These are phyloP conservation scores for Chymomyza caudatula DNA, from an alignment of 2,888 invertebrate species.

Conservation along the genomic window DNA sequence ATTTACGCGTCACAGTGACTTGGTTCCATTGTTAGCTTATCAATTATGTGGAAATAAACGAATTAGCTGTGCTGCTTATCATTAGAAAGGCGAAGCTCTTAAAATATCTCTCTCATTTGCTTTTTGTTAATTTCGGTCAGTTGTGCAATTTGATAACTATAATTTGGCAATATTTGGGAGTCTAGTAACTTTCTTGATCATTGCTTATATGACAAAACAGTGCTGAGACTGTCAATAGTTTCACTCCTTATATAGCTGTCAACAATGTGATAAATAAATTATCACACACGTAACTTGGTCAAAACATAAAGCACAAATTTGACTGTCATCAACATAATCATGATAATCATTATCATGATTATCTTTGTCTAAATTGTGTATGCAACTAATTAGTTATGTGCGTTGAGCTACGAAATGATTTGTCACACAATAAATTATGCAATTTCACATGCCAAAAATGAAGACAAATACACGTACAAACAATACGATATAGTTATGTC, in stretches of 20 bases:
- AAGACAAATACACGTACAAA: conserved; percentile 38
- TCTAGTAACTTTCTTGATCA: too few species aligned
- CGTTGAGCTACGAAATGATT: conserved; percentile 39
- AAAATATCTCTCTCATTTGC: neutral
- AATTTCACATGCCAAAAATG: conserved; percentile 65
- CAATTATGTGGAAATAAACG: neutral
- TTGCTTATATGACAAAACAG: too few species aligned
- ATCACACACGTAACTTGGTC: conserved; percentile 32
- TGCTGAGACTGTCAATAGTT: neutral
- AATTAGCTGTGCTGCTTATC: neutral
- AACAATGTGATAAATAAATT: conserved; percentile 35
- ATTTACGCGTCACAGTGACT: neutral
- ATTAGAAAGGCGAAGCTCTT: neutral
- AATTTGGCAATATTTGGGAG: too few species aligned
- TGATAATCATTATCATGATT: conserved; percentile 9
- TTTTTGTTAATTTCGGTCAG: neutral
- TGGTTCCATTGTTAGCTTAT: neutral
- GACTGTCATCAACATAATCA: conserved; percentile 22
- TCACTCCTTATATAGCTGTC: conserved; percentile 9
- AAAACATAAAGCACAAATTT: conserved; percentile 11
- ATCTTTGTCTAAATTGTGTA: conserved; percentile 20
- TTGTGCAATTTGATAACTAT: neutral
- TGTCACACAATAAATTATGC: conserved; percentile 72
- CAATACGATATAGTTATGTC: neutral
- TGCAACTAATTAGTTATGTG: conserved; percentile 36